Evolutionary conservation across 2,113 vertebrate species (phyloP), one percentile per base, ranked within the genome.

Genomic region (Chionodraco myersi): DNA sequence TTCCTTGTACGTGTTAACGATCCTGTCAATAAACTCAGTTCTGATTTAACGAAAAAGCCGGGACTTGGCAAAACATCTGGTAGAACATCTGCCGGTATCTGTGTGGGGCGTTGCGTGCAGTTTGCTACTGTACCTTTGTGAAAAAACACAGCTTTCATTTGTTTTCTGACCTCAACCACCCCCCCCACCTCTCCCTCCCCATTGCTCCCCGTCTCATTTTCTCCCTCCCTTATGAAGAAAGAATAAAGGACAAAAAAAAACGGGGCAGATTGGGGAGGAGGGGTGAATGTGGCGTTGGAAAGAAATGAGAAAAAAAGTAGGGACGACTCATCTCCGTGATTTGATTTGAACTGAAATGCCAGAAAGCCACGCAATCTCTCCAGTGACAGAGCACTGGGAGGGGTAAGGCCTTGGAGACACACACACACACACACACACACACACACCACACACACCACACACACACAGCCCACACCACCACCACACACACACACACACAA

Each of bases 291-390:
- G 79, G 73, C 12, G 3, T 47, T 73, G 44, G 75, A 69, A 84
- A 75, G 60, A 72, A 44, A 65, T 58, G 65, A 64, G 59, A 44
- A 53, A 36, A 76, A 71, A 86, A 75, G 66, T 23, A 79, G 75
- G 85, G 65, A 90, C 70, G 36, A 87, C 65, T 91, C 85, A 91
- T 90, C 77, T 63, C 75, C 23, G 34, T 92, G 88, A 93, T 93
- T 88, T 93, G 86, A 93, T 91, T 87, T 91, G 81, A 94, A 84
- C 77, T 18, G 87, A 95, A 93, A 91, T 88, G 85, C 80, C 83
- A 77, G 75, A 88, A 82, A 91, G 75, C 82, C 79, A 86, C 72
- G 44, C 85, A 87, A 84, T 91, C 80, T 80, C 82, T 87, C 76
- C 63, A 78, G 87, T 78, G 88, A 88, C 76, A 79, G 78, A 92